A percentile compares a stretch with the other conserved stretches of the same genome.
These are phyloP conservation scores for Hemiscyllium ocellatum DNA, from an alignment of 2,113 vertebrate species.

Conservation along the genomic window DNA sequence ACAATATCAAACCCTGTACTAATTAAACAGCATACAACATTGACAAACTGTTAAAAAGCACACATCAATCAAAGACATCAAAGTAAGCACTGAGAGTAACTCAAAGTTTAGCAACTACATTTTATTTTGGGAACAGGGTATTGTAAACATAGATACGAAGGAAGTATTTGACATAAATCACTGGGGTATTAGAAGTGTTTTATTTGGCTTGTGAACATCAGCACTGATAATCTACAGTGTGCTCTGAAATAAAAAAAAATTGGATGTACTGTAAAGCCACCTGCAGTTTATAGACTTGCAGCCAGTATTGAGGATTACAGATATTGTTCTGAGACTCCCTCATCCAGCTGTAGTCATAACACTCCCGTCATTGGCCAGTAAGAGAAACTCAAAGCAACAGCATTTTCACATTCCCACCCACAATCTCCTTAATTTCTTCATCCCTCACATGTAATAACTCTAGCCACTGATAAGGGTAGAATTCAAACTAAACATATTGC, in stretches of 20 bases:
- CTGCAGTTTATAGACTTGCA: slow-evolving; percentile 58
- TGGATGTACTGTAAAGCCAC: slow-evolving; percentile 56
- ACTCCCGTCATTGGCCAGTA: slow-evolving; percentile 43
- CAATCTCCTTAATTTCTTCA: slow-evolving; percentile 27
- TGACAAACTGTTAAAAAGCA: slow-evolving; percentile 10
- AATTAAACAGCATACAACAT: slow-evolving; percentile 10
- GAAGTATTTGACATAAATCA: slow-evolving; percentile 48
- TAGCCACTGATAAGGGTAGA: slow-evolving; percentile 17
- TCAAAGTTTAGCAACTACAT: slow-evolving; percentile 37
- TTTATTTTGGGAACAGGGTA: slow-evolving; percentile 43
- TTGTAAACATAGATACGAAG: slow-evolving; percentile 40
- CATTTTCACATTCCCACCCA: slow-evolving; percentile 2
- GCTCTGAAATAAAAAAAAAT: slow-evolving; percentile 47
- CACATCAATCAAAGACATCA: slow-evolving; percentile 41
- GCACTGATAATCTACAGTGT: slow-evolving; percentile 43
- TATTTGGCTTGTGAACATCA: slow-evolving; percentile 54
- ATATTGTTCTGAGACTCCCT: slow-evolving; percentile 46
- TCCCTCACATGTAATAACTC: slow-evolving; percentile 29
- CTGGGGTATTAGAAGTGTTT: slow-evolving; percentile 52
- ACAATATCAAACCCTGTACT: slow-evolving; percentile 38
- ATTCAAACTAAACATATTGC: slow-evolving; percentile 33
- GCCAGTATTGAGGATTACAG: slow-evolving; percentile 45
- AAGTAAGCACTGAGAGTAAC: slow-evolving; percentile 39
- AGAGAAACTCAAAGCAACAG: slow-evolving; percentile 3
- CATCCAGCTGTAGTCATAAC: slow-evolving; percentile 51